Base-by-base conservation (phyloP, 2,888 invertebrate species). In the Sphinx pinastri region DNA sequence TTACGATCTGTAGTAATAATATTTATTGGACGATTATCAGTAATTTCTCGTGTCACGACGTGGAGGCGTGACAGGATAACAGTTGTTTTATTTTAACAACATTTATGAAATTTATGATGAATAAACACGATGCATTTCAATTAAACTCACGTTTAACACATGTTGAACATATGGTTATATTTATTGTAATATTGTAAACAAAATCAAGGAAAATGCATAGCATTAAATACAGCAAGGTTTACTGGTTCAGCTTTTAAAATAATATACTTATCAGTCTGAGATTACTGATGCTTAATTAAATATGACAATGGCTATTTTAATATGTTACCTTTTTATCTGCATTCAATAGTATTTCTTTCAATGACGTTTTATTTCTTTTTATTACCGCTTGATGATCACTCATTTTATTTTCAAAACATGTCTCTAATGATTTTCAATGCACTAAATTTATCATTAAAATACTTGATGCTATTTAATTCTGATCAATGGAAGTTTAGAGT, bases 401-500 rank as follows among this genome's bases (percentile, higher is more conserved):
- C 38, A 38, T 8, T 7, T 38, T 38, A 38, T 38, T 38, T 8
- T 38, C 4, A 8, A 38, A 38, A 38, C 38, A 0, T 8, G 38
- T 38, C 3, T 38, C 38, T 4, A 38, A 38, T 54, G 54, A 54
- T 54, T n/a, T 16, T 16, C 0, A 54, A 47, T 60, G 16, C 8
- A 10, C 13, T 8, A 25, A 25, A 13, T 63, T 13, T 7, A 63
- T 63, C 12, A 63, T 63, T 49, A 59, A 60, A 16, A 51, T 59
- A 52, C 51, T 59, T 59, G 51, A 68, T 49, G 25, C 13, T 19
- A 25, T 68, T 38, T 13, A 16, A 60, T 51, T 68, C 47, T 13
- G 52, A 52, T 68, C 68, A 59, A 68, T 59, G n/a, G 16, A 19
- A 52, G 55, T 59, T 54, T 54, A 47, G 63, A 63, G 60, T 54